Conservation (phyloP, 2,888 invertebrate species). For the Eurytoma californica region DNA sequence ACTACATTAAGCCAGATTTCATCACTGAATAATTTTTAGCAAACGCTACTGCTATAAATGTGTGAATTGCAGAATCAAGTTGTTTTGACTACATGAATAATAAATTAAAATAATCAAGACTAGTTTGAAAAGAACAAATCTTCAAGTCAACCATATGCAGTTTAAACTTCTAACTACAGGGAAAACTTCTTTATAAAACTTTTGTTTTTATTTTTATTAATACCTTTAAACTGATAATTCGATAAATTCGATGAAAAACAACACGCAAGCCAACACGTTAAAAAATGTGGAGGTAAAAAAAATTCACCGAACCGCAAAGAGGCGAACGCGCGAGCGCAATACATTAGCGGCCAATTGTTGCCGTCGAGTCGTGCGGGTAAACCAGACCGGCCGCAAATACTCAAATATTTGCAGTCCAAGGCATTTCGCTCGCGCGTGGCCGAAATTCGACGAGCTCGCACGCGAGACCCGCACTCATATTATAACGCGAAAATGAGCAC, state of each 20-base stretch:
- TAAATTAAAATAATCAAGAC: background rate
- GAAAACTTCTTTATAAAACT: no score
- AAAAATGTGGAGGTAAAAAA: background rate
- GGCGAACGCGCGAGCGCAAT: slow-evolving; percentile 22
- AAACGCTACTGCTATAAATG: background rate
- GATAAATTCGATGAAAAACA: background rate
- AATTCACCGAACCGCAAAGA: slow-evolving; percentile 1
- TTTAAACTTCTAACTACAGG: no score
- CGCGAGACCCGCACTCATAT: background rate
- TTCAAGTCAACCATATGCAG: no score
- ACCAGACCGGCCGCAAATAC: slow-evolving; percentile 22
- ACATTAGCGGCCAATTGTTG: slow-evolving; percentile 27
- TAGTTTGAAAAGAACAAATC: no score
- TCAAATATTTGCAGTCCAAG: slow-evolving; percentile 34
- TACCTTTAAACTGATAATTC: no score
- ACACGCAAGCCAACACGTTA: background rate
- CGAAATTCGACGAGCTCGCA: background rate
- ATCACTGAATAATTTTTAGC: slow-evolving; percentile 29
- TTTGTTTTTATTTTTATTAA: no score
- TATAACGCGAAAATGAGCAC: no score
- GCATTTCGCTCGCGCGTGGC: background rate
- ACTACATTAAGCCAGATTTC: slow-evolving; percentile 28
- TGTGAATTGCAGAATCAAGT: background rate
- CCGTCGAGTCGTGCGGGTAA: background rate
- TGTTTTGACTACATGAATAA: slow-evolving; percentile 22